phyloP scores from a whole-genome alignment of 2,888 invertebrate species.

The Biston stratarius region DNA sequence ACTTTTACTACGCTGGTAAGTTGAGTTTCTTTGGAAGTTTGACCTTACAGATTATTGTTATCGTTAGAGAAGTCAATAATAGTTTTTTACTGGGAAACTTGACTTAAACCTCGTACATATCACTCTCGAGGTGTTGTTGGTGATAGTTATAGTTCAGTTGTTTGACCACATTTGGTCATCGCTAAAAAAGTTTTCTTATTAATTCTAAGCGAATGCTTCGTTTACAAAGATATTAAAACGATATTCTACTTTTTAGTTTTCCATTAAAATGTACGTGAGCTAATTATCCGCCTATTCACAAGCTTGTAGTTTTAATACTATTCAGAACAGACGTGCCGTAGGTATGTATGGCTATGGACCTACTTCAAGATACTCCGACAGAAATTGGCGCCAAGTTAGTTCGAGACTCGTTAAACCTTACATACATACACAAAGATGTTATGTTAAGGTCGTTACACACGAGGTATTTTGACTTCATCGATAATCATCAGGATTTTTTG shows the following conservation, averaged over 20 bases:
- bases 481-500: neutral
- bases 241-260: too few relatives aligned
- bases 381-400: conserved; percentile 1
- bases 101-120: too few relatives aligned
- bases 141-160: too few relatives aligned
- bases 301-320: neutral
- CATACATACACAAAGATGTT: neutral
- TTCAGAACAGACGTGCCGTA: neutral
- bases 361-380: neutral
- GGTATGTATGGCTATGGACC: neutral
- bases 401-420: conserved; percentile 2
- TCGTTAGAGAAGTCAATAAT: neutral
- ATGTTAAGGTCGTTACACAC: neutral
- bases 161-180: too few relatives aligned
- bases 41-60: neutral
- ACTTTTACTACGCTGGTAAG: neutral
- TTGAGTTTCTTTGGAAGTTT: neutral
- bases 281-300: neutral
- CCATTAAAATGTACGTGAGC: too few relatives aligned
- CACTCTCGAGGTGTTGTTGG: too few relatives aligned
- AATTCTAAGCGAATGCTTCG: too few relatives aligned
- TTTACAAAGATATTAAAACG: too few relatives aligned
- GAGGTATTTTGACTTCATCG: neutral
- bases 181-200: too few relatives aligned
- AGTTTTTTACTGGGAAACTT: neutral